These are phyloP conservation scores for Pachycephala philippinensis DNA, from an alignment of 2,113 vertebrate genomes.

Conservation along the genomic window DNA sequence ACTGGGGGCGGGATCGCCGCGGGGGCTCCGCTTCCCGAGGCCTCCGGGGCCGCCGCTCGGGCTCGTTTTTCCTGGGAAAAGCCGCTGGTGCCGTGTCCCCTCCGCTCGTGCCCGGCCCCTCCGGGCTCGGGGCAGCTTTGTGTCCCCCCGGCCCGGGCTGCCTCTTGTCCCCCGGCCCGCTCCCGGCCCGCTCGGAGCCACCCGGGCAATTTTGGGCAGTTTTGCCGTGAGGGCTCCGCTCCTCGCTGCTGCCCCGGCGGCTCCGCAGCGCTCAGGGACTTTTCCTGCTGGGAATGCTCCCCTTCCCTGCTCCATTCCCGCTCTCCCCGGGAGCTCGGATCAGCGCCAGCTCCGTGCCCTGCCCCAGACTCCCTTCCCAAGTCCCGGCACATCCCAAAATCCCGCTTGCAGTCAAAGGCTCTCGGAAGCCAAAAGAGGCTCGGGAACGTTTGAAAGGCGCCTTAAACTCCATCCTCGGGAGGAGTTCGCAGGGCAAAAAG, in stretches of 20 bases:
- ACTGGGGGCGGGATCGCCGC: fast-evolving
- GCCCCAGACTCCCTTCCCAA: too few species aligned
- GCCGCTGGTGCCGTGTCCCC: background rate
- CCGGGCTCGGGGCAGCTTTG: background rate
- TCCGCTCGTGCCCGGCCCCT: background rate
- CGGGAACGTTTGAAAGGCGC: fast-evolving
- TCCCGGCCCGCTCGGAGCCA: background rate
- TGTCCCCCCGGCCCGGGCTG: background rate
- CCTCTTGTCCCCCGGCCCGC: background rate
- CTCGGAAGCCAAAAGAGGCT: background rate
- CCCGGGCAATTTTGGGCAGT: too few species aligned
- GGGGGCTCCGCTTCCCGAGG: background rate
- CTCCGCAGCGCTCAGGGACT: too few species aligned
- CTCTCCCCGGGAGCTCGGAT: too few species aligned
- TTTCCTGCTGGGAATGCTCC: too few species aligned
- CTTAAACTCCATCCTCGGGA: background rate
- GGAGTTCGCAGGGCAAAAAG: too few species aligned
- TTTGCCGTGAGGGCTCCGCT: too few species aligned
- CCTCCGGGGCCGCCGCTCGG: background rate
- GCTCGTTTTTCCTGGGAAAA: background rate
- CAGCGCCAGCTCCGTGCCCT: too few species aligned
- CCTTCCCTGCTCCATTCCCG: too few species aligned
- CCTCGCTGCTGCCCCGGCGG: too few species aligned
- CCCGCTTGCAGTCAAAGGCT: too few species aligned
- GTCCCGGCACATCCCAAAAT: too few species aligned